Evolutionary conservation across 2,113 vertebrate genomes (phyloP), one percentile per base, ranked within the genome.

Genomic region (Pleuronectes platessa): DNA sequence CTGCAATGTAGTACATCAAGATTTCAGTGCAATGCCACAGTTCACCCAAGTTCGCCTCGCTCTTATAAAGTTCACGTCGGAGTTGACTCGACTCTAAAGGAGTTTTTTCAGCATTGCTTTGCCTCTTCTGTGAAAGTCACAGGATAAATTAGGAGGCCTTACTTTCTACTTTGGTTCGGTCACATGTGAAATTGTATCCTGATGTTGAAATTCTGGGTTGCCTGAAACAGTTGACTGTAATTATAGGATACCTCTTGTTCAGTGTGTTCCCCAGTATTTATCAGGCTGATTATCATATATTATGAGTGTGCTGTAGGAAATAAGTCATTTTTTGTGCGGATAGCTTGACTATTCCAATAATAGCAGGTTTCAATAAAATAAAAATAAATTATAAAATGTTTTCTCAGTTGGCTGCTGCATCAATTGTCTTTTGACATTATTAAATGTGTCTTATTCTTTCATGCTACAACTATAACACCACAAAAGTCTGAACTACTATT

Each of bases 121-220:
- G 15, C 7, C 23, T 21, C 64, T 26, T 14, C 12, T 63, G 1
- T 59, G 56, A 20, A 84, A 71, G 66, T 51, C 1, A 0, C 26
- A 45, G 23, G 14, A 20, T 47, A 64, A 68, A 83, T 70, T 51
- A 64, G 53, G 20, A 17, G 35, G 35, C 35, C 35, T 10, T 2
- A 37, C 35, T 37, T 37, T 64, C 15, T 45, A 15, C 60, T 76
- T 18, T 13, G 65, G n/a, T 49, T 10, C 18, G 66, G n/a, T 40
- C 24, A 35, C 24, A 37, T 45, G 4, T 51, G 49, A 51, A 51
- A 51, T 51, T 17, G 20, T 18, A 51, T 51, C 49, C 18, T 20
- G 18, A 18, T 51, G 18, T 37, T 1, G 5, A 51, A 51, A 51
- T 59, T 3, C 14, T 6, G 26, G 6, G 60, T 1, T 64, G 14